Evolutionary conservation across 2,113 vertebrate species (phyloP).

Genomic region (Ivindomyrus marchei): DNA sequence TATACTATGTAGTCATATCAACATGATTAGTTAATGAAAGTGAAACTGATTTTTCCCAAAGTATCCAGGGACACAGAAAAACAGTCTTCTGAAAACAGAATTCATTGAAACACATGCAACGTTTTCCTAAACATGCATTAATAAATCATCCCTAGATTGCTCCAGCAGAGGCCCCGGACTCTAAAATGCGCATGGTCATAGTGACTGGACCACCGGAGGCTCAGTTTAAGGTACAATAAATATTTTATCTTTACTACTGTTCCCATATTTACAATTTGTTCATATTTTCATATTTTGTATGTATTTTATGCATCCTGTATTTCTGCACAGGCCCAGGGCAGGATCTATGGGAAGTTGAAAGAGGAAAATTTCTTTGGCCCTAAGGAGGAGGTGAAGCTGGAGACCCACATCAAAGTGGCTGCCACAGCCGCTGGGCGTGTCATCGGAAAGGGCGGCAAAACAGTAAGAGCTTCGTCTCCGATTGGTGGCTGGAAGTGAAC

Average conservation of each 20-base stretch:
- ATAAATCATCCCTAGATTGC: slow-evolving; percentile 66
- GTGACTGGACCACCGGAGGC: slow-evolving; percentile 91
- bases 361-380: slow-evolving; percentile 92
- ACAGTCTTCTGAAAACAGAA: neutral
- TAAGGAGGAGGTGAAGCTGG: slow-evolving; percentile 90
- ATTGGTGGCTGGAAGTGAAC: neutral
- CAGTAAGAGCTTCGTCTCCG: slow-evolving; percentile 56
- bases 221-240: slow-evolving; percentile 79
- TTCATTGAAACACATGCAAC: neutral
- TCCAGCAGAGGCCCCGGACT: slow-evolving; percentile 83
- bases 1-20: neutral
- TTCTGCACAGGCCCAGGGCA: slow-evolving; percentile 72
- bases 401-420: slow-evolving; percentile 86
- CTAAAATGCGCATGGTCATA: slow-evolving; percentile 90
- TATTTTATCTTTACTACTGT: neutral
- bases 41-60: neutral
- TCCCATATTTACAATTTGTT: neutral
- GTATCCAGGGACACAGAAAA: neutral
- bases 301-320: neutral
- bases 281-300: neutral
- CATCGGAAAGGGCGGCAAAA: slow-evolving; percentile 91
- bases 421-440: slow-evolving; percentile 82
- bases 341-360: slow-evolving; percentile 91
- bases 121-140: neutral
- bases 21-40: neutral